A percentile compares a stretch with the other conserved stretches of the same genome.
phyloP scores from a whole-genome alignment of 1,140 invertebrate genomes.

The Battus philenor region DNA sequence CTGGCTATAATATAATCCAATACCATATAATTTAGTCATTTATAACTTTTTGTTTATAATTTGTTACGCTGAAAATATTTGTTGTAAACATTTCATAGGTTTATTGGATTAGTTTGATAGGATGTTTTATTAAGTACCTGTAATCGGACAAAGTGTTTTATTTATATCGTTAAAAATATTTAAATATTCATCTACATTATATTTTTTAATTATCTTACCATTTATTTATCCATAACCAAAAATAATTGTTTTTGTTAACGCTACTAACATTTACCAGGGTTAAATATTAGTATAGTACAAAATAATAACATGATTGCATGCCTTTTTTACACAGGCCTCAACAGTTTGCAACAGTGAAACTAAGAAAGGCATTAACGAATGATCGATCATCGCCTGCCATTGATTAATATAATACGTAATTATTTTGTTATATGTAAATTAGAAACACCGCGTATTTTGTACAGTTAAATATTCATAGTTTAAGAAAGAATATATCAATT shows the following conservation, averaged over 20 bases:
- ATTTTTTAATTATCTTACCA: background rate
- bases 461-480: slow-evolving; percentile 75
- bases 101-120: too few relatives aligned
- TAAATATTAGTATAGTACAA: background rate
- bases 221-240: background rate
- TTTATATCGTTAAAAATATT: background rate
- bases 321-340: slow-evolving; percentile 81
- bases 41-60: slow-evolving; percentile 2
- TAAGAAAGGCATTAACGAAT: slow-evolving; percentile 90
- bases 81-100: too few relatives aligned
- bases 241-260: slow-evolving; percentile 4
- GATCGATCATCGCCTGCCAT: slow-evolving; percentile 88
- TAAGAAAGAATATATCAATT: slow-evolving; percentile 76
- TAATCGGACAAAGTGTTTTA: slow-evolving; percentile 2
- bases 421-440: slow-evolving; percentile 72
- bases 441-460: slow-evolving; percentile 71
- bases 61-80: too few relatives aligned
- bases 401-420: slow-evolving; percentile 69
- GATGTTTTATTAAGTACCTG: slow-evolving; percentile 8
- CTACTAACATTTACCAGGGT: background rate
- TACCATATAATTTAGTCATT: slow-evolving; percentile 16
- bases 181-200: too few relatives aligned
- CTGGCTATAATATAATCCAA: slow-evolving; percentile 3
- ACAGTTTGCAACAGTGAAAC: slow-evolving; percentile 90
- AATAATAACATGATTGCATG: slow-evolving; percentile 23